Percentiles rank a stretch among this genome's conserved stretches.
Conservation (phyloP, 2,888 invertebrate genomes). For the Orthosia gracilis region DNA sequence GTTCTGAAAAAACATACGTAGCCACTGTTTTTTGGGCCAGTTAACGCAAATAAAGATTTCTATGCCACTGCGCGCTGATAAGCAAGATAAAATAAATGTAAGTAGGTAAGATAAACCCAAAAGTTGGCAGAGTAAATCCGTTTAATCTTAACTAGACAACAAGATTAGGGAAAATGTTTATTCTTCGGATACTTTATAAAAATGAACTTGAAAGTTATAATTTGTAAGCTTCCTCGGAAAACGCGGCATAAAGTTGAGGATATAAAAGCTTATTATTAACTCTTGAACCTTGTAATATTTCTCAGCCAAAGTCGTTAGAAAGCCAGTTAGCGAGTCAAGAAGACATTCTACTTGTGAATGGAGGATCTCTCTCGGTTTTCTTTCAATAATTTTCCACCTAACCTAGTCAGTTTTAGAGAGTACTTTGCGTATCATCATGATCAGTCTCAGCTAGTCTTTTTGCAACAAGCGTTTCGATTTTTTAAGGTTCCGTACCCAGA, state of each 20-base stretch:
- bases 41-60: slow-evolving; percentile 9
- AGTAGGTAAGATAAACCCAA: slow-evolving; percentile 10
- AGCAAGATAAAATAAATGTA: slow-evolving; percentile 10
- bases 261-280: slow-evolving; percentile 28
- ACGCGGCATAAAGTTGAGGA: slow-evolving; percentile 22
- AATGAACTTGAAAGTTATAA: slow-evolving; percentile 53
- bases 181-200: slow-evolving; percentile 25
- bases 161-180: slow-evolving; percentile 45
- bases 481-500: too few species aligned
- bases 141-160: slow-evolving; percentile 53
- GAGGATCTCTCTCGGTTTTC: slow-evolving; percentile 8
- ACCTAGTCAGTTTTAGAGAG: background rate
- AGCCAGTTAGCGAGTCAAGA: slow-evolving; percentile 26
- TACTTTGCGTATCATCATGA: background rate
- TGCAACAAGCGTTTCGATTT: too few species aligned
- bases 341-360: slow-evolving; percentile 9
- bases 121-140: slow-evolving; percentile 44
- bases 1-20: background rate
- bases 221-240: slow-evolving; percentile 39
- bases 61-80: background rate
- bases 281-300: slow-evolving; percentile 40
- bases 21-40: background rate
- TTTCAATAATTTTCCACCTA: background rate
- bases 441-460: background rate
- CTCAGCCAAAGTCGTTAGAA: slow-evolving; percentile 11